Evolutionary conservation across 2,113 vertebrate species (phyloP), one percentile per base, ranked within the genome.

Genomic region (Gymnarchus niloticus): DNA sequence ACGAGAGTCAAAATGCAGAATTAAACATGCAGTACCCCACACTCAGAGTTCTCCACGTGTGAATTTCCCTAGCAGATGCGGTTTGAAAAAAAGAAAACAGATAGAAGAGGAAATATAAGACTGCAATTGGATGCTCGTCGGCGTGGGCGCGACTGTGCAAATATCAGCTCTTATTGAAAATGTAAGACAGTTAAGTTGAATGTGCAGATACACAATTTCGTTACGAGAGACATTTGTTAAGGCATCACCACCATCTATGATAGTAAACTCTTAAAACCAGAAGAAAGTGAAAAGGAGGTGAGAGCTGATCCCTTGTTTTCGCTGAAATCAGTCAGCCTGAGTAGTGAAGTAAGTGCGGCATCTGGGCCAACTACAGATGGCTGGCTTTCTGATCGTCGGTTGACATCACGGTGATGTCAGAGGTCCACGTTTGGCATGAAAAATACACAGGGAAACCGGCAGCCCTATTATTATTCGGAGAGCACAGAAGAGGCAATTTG

Each of bases 21-120:
- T 86, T 90, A 93, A 93, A 93, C 87, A 94, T 95, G 94, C 94
- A 90, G 94, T 95, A 95, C 94, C 94, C 94, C 94, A 95, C 94
- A 90, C 93, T 95, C 90, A 95, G 92, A 92, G 94, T 93, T 94
- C 94, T 95, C 94, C 94, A 95, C 49, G 94, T 93, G 94, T 95
- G 94, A 91, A 95, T 94, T 92, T 95, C 94, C 94, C 94, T 95
- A 95, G 93, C 89, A 90, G 93, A 92, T 89, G 90, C 91, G 90
- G 91, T 90, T 90, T 89, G 90, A 91, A 91, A 92, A 89, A 85
- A 91, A 90, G 77, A 82, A 84, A 49, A 61, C 8, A 85, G 88
- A 85, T 80, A 85, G 52, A 80, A 80, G 82, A 84, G 89, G 87
- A 90, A 89, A 87, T 89, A 87, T 83, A 56, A 86, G 81, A 78